Base-by-base conservation (phyloP, 2,113 vertebrate genomes). In the Sakesphorus luctuosus region DNA sequence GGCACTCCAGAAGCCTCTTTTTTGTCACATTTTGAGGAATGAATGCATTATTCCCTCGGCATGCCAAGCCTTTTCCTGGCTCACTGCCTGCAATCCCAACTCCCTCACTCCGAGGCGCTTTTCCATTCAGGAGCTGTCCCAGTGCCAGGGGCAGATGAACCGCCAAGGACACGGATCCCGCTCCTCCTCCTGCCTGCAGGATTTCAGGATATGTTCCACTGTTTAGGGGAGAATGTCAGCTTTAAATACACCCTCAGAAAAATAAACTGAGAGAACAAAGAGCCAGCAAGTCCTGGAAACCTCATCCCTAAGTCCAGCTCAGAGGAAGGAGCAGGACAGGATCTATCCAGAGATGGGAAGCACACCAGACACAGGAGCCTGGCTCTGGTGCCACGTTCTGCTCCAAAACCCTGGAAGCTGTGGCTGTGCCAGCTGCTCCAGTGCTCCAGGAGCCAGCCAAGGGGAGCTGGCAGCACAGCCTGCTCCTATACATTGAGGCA, bases 81-180 rank as follows among this genome's bases (percentile, higher is more conserved):
- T 87, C 15, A 1, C 26, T 0, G 95, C 93, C 92, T 52, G 61
- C 92, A 72, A 33, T 74, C 90, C 82, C 88, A 71, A 26, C 91
- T 59, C 85, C 94, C 80, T 66, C 94, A 44, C 90, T 94, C 67
- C 55, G 15, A 92, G 90, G 84, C 87, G 29, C 77, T 94, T 94
- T 84, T 89, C 94, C 95, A 93, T 43, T 43, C 13, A 92, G 96
- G 78, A 95, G 93, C 76, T 81, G 82, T 94, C 75, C 67, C 93
- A 50, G 15, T 44, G 88, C 90, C 90, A 94, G 66, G 71, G 28
- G 84, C 95, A 91, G 82, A 94, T 75, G 90, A 96, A 93, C 68
- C 65, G 92, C 76, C 84, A 96, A 92, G 87, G 93, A 86, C 72
- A 88, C 3, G 25, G 92, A 86, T 95, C 61, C 90, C 29, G 79